These are phyloP conservation scores for Chaetops frenatus DNA, from an alignment of 2,113 vertebrate genomes.

Conservation along the genomic window DNA sequence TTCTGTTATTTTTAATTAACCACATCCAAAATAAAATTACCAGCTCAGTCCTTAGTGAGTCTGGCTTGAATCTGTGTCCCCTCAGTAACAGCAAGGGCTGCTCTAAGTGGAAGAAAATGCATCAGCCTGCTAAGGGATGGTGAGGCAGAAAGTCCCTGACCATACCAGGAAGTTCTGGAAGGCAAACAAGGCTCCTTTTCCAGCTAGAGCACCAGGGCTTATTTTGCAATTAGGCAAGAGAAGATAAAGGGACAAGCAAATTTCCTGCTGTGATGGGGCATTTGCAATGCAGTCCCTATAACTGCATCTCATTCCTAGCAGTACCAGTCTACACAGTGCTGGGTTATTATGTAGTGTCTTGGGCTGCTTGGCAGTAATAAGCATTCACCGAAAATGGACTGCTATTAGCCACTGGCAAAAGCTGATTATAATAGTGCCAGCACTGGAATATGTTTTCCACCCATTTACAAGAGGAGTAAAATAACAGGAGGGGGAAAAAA, in stretches of 20 bases:
- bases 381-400: conserved; percentile 59
- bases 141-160: not conserved
- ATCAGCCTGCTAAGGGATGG: not conserved
- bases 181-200: not conserved
- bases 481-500: not conserved
- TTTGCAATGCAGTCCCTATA: not conserved
- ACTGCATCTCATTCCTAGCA: conserved; percentile 30
- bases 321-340: conserved; percentile 35
- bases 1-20: conserved; percentile 10
- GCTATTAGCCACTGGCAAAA: conserved; percentile 63
- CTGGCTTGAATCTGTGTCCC: not conserved
- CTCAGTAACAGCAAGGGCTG: not conserved
- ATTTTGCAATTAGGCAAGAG: conserved; percentile 32
- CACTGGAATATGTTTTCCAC: conserved; percentile 54
- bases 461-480: conserved; percentile 59
- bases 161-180: not conserved
- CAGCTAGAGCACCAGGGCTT: not conserved
- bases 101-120: not conserved
- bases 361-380: conserved; percentile 59
- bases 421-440: conserved; percentile 59
- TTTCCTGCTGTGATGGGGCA: conserved; percentile 44
- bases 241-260: conserved; percentile 41
- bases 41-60: not conserved
- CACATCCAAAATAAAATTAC: conserved; percentile 4
- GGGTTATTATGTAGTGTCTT: conserved; percentile 56